Base-by-base conservation (phyloP, 2,888 invertebrate genomes). In the Agonopterix arenella region DNA sequence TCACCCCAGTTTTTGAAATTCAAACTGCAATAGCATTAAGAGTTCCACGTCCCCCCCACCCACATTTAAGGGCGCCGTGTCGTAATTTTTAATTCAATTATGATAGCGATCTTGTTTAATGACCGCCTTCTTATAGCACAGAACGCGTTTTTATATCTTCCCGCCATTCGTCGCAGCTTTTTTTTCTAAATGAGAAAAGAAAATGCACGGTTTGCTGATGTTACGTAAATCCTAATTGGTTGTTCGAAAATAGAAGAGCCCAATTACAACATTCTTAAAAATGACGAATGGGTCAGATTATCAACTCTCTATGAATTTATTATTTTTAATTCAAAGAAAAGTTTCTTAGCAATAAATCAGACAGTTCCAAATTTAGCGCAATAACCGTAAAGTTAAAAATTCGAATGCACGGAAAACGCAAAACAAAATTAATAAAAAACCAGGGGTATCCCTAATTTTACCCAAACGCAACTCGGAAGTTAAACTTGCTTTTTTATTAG, bases 11-110 rank as follows among this genome's bases (percentile, higher is more conserved):
- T 46, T 28, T 45, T 38, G 51, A 45, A 51, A 52, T 45, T 47
- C 47, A 53, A 54, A 55, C 60, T 69, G 64, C 66, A 64, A 57
- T 67, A 51, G 57, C 63, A 60, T 60, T 57, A 61, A 53, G 50
- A 48, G 52, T 46, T 54, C 47, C 61, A 57, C 55, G 62, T 59
- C 58, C 68, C 68, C 70, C 28, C 28, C 28, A 28, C 28, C 64
- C 53, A 64, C 69, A 64, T 64, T 73, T 66, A 73, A 69, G 72
- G 66, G 61, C 63, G 73, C 66, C 88, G 88, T 81, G 86, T 82
- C 66, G 88, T 88, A 89, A 89, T 88, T 86, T 88, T 88, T 88
- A 89, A 89, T 89, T 89, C 88, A 89, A 89, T 89, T 88, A 89
- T 85, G 86, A 88, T 86, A 85, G 82, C 83, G 79, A 88, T 88